Percentiles rank a stretch among this genome's conserved stretches.
Evolutionary conservation across 2,888 invertebrate species (phyloP).

Genomic region (Yponomeuta malinellus): DNA sequence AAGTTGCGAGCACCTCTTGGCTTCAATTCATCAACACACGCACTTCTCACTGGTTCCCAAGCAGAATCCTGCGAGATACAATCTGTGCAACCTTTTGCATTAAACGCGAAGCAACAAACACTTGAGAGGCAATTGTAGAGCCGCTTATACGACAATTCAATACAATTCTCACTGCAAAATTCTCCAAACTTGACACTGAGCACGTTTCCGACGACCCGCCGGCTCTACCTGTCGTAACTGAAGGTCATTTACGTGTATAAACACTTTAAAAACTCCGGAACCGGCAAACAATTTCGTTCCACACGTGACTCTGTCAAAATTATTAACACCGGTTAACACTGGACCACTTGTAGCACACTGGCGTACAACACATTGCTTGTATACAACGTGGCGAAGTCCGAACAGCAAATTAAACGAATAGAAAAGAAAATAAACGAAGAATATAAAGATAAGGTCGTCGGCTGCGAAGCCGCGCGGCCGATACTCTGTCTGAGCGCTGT

Average conservation of each 20-base stretch:
- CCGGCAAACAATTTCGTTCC: constrained; percentile 66
- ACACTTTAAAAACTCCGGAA: constrained; percentile 69
- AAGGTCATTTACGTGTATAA: constrained; percentile 66
- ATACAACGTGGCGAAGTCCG: constrained; percentile 43
- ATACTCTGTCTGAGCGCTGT: constrained; percentile 74
- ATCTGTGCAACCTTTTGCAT: constrained; percentile 42
- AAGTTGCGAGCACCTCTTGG: constrained; percentile 53
- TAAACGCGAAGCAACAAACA: constrained; percentile 29
- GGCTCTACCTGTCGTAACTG: constrained; percentile 63
- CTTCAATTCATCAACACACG: constrained; percentile 45
- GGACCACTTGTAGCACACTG: constrained; percentile 48
- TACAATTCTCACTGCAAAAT: constrained; percentile 35
- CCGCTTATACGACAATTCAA: constrained; percentile 46
- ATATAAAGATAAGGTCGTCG: constrained; percentile 64
- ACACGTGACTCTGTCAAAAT: constrained; percentile 72
- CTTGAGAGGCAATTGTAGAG: constrained; percentile 17
- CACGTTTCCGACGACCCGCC: constrained; percentile 53
- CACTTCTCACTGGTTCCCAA: constrained; percentile 49
- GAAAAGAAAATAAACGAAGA: constrained; percentile 76
- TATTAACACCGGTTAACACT: constrained; percentile 46
- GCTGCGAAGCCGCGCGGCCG: constrained; percentile 71
- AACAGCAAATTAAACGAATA: constrained; percentile 72
- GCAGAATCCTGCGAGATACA: constrained; percentile 52
- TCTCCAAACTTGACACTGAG: constrained; percentile 43
- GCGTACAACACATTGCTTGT: constrained; percentile 52